Evolutionary conservation across 2,888 invertebrate species (phyloP), one percentile per base, ranked within the genome.

Genomic region (Subacronicta megacephala): DNA sequence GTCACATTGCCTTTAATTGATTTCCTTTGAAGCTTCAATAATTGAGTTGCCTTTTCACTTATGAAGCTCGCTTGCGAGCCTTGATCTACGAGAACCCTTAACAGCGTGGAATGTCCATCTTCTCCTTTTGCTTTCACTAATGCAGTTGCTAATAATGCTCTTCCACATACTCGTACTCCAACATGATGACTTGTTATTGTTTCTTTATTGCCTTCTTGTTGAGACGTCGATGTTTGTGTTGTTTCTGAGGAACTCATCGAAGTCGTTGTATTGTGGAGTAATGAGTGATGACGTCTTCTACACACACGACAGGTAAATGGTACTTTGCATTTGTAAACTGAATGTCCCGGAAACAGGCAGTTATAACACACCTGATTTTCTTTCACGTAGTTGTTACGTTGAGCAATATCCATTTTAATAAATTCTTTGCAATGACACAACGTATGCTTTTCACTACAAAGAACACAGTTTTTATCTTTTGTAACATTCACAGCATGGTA

Each of bases 361-460:
- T 49, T 56, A n/a, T 26, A 50, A 26, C 56, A 50, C 13, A 50
- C 23, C 15, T 47, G 17, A 9, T 56, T 15, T n/a, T 42, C 13
- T 18, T 56, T 56, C 2, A 38, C 43, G 15, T 36, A 51, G 4
- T 44, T 33, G 7, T 17, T 26, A 13, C 56, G 15, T 45, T 50
- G 31, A 3, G 33, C 23, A 13, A 33, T 17, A 1, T 44, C n/a
- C 31, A 40, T 15, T 18, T 43, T 50, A 13, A 23, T 41, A 20
- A 57, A 45, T 7, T 38, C 41, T 10, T 57, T 51, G n/a, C 56
- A 57, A 13, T 50, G 44, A 35, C 26, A 56, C n/a, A n/a, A n/a
- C n/a, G n/a, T n/a, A n/a, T n/a, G n/a, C n/a, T n/a, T n/a, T n/a
- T n/a, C n/a, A n/a, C 18, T 23, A 33, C 45, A 45, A 15, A 45